Evolutionary conservation across 2,888 invertebrate genomes (phyloP).

Genomic region (Lepidonotus clava): DNA sequence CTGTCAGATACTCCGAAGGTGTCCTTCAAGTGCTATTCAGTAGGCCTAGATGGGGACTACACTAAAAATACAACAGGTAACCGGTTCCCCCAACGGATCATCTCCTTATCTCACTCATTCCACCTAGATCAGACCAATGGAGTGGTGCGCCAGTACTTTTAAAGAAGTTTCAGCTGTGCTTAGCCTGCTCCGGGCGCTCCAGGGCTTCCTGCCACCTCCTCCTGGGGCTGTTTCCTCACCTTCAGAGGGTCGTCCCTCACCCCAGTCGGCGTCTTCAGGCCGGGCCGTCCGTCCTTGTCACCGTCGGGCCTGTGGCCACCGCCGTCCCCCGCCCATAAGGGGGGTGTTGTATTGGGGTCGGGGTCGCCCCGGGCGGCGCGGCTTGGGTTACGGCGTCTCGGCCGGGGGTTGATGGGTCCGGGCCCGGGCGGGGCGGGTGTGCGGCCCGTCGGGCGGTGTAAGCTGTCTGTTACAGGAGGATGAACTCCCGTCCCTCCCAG

Average conservation of each 20-base stretch:
- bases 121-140: too few relatives aligned
- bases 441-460: background rate
- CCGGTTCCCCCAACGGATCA: too few relatives aligned
- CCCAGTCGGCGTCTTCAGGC: background rate
- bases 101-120: too few relatives aligned
- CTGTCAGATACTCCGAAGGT: too few relatives aligned
- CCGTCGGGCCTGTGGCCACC: background rate
- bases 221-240: background rate
- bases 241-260: background rate
- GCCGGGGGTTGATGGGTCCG: conserved; percentile 47
- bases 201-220: background rate
- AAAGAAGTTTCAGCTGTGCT: too few relatives aligned
- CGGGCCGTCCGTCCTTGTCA: conserved; percentile 23
- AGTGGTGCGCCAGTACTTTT: too few relatives aligned
- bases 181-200: too few relatives aligned
- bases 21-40: too few relatives aligned
- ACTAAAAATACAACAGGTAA: too few relatives aligned
- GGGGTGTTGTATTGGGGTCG: conserved; percentile 29
- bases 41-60: too few relatives aligned
- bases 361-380: conserved; percentile 36
- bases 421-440: background rate
- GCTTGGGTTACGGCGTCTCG: conserved; percentile 29
- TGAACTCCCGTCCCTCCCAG: too few relatives aligned
- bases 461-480: background rate
- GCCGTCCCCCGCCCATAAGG: background rate